Conservation (phyloP, 2,113 vertebrate species). For the Syngnathus floridae region DNA sequence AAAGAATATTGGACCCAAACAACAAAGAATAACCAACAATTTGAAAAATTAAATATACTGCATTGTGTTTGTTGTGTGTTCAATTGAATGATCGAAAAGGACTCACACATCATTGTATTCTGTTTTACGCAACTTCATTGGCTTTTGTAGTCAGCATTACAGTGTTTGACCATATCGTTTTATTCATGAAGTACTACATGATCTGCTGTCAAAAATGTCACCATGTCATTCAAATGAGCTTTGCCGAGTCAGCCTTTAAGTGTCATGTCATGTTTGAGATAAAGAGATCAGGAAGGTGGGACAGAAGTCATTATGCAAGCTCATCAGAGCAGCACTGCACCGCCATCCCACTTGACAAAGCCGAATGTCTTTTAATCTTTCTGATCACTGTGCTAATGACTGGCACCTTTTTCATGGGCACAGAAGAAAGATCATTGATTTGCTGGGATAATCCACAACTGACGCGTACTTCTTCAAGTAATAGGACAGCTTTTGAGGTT, state of each 20-base stretch:
- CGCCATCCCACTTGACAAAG: constrained; percentile 30
- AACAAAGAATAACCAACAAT: too few species aligned
- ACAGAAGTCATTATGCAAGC: constrained; percentile 52
- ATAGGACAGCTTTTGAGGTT: constrained; percentile 45
- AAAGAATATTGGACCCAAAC: too few species aligned
- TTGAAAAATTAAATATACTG: too few species aligned
- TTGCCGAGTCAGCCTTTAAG: constrained; percentile 49
- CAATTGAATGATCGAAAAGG: too few species aligned
- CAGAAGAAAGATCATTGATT: constrained; percentile 49
- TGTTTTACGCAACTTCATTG: too few species aligned
- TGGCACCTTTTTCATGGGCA: constrained; percentile 47
- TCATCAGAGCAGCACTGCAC: constrained; percentile 36
- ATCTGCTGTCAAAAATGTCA: constrained; percentile 19
- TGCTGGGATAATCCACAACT: constrained; percentile 53
- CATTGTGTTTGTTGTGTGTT: too few species aligned
- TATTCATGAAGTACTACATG: constrained; percentile 11
- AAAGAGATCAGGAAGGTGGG: constrained; percentile 45
- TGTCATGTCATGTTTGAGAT: constrained; percentile 45
- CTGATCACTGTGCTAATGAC: constrained; percentile 56
- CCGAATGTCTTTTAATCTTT: constrained; percentile 52
- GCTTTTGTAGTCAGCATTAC: too few species aligned
- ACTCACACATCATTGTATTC: too few species aligned
- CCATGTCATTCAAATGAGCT: constrained; percentile 31
- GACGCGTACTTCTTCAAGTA: constrained; percentile 17
- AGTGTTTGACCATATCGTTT: too few species aligned